Evolutionary conservation across 2,797 vertebrate genomes (phyloP), one percentile per base, ranked within the genome.

Genomic region (Rachycentron canadum): DNA sequence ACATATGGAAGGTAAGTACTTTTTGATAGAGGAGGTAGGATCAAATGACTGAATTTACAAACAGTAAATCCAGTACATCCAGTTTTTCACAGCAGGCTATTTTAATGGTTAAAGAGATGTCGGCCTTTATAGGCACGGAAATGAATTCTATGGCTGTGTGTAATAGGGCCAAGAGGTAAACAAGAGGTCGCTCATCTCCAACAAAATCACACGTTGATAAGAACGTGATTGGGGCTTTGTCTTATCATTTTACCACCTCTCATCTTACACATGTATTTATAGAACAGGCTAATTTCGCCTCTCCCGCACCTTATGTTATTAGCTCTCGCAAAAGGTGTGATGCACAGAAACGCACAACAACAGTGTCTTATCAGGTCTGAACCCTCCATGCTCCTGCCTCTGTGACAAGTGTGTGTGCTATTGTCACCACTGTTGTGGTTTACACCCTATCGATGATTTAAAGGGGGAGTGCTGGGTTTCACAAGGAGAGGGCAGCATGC

Each of bases 201-300:
- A 14, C 21, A 19, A 56, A 55, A 65, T 64, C 55, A 69, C n/a
- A 58, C n/a, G 38, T 66, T 72, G 61, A 84, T 53, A 52, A 70
- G 70, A 78, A 71, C 28, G 53, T 67, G 73, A 84, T 57, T 70
- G 71, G 32, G 17, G 55, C 61, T 86, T 71, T 61, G 52, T 79
- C 59, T 66, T 73, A 41, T 62, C 76, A 43, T 73, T 76, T 86
- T 81, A 76, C 66, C 47, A 71, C 76, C 71, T 82, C 43, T 69
- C 13, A 2, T 21, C 34, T 73, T 30, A 59, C 78, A 58, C 55
- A 25, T 57, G 43, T 87, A 84, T 90, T 87, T 85, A 85, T 91
- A 85, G 79, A 86, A 25, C 32, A 52, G 43, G 81, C 73, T 88
- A 50, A 90, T 89, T 85, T 78, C 30, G 36, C 45, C 41, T 71